Percentiles rank a stretch among this genome's conserved stretches.
phyloP scores from a whole-genome alignment of 2,113 vertebrate genomes.

The Genyomyrus donnyi region DNA sequence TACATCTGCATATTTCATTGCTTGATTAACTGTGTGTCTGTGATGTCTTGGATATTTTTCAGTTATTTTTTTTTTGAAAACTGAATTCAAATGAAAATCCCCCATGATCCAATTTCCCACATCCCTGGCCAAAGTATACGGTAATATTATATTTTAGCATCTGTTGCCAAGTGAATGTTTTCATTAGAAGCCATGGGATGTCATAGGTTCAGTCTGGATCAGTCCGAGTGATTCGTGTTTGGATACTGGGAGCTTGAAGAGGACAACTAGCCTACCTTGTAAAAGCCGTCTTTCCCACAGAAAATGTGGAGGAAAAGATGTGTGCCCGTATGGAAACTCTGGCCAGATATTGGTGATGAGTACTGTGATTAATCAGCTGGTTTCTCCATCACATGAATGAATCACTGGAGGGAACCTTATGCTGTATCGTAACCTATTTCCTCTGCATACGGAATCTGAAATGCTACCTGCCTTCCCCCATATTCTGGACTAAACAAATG shows the following conservation, averaged over 20 bases:
- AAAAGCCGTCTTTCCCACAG: not conserved
- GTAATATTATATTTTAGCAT: conserved; percentile 16
- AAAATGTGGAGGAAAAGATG: not conserved
- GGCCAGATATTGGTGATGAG: not conserved
- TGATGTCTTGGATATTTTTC: conserved; percentile 8
- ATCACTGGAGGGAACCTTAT: not conserved
- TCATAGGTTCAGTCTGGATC: not conserved
- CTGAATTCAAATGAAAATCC: conserved; percentile 10
- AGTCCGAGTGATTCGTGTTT: conserved; percentile 6
- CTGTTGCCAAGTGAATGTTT: conserved; percentile 15
- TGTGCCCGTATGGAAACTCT: not conserved
- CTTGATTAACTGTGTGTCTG: not conserved
- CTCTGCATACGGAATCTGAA: not conserved
- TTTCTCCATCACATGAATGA: not conserved
- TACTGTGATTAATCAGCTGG: not conserved
- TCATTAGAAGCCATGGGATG: conserved; percentile 13
- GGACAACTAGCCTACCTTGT: not conserved
- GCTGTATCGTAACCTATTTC: not conserved
- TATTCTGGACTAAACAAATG: not conserved
- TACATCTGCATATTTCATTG: not conserved
- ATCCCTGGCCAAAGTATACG: not conserved
- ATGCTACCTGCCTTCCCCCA: not conserved
- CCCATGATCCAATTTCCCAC: not conserved
- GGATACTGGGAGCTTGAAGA: not conserved
- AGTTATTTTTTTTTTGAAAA: not conserved